These are phyloP conservation scores for Dendrolimus punctatus DNA, from an alignment of 1,140 invertebrate species.

Conservation along the genomic window DNA sequence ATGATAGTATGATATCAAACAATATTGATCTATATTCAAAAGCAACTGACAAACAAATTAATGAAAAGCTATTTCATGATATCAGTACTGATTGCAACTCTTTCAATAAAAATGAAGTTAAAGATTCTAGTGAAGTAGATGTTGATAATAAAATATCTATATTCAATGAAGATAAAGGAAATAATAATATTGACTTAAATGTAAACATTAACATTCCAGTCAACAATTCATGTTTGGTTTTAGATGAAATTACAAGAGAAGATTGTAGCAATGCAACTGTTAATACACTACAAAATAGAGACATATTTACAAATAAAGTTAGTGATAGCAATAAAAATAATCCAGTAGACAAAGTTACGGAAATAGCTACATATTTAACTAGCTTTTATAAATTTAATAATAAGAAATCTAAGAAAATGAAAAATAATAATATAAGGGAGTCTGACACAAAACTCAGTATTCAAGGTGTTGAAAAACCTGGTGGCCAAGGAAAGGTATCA, in stretches of 20 bases:
- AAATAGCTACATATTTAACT: constrained; percentile 19
- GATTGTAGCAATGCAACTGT: too few relatives aligned
- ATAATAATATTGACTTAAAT: too few relatives aligned
- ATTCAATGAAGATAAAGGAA: too few relatives aligned
- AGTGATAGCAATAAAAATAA: constrained; percentile 1
- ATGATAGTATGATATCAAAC: neutral
- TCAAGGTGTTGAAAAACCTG: constrained; percentile 66
- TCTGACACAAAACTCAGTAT: constrained; percentile 40
- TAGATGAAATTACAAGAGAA: too few relatives aligned
- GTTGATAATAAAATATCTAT: too few relatives aligned
- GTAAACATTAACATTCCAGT: too few relatives aligned
- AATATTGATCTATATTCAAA: neutral
- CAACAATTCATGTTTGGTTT: too few relatives aligned
- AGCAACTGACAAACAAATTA: too few relatives aligned
- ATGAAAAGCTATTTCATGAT: too few relatives aligned
- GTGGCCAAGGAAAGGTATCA: constrained; percentile 27
- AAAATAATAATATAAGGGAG: constrained; percentile 3
- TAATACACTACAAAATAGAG: neutral
- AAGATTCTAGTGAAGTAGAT: too few relatives aligned
- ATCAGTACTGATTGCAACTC: too few relatives aligned
- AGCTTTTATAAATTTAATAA: constrained; percentile 6
- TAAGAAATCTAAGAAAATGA: constrained; percentile 3
- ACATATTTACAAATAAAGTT: constrained; percentile 1
- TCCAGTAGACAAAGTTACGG: constrained; percentile 13
- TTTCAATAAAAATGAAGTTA: too few relatives aligned